Base-by-base conservation (phyloP, 2,888 invertebrate species). In the Seladonia tumulorum region DNA sequence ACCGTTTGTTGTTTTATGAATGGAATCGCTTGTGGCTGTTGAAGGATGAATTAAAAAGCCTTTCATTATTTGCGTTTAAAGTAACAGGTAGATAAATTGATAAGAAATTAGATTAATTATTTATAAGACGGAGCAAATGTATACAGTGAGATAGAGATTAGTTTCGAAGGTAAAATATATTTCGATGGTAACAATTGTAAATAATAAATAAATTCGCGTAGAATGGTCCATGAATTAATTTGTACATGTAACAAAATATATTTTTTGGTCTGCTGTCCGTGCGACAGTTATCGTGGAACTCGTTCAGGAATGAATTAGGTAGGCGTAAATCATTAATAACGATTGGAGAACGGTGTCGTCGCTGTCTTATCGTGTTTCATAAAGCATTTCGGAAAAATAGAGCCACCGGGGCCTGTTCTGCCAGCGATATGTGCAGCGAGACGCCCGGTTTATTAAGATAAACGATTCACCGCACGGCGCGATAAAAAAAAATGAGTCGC, bases 361-460 rank as follows among this genome's bases (percentile, higher is more conserved):
- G 53, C 47, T n/a, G 45, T 45, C 57, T 39, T 22, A 42, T 47
- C n/a, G 53, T 25, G 74, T 45, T 66, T 66, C 83, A 7, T 71
- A 71, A 76, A 63, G 57, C 63, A 68, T 66, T 79, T 76, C 45
- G 74, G 47, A 22, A 60, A 60, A 39, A 60, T 39, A 74, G 89
- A 70, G 72, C 82, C 71, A 81, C 72, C n/a, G 29, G 60, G 74
- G 47, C 71, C 76, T 85, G 83, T 82, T 90, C 82, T 66, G 49
- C 74, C 73, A 76, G 71, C 87, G 86, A 90, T 88, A 82, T 57
- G 82, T 81, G 83, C 83, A 82, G 66, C 82, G 83, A 85, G 85
- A 83, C 82, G 72, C 57, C 66, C 74, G 63, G 82, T 85, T 84
- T 89, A 91, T 91, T 86, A 90, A 90, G 87, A 90, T 82, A 89